Percentiles rank a stretch among this genome's conserved stretches.
Conservation (phyloP, 2,113 vertebrate genomes). For the Acanthochromis polyacanthus region DNA sequence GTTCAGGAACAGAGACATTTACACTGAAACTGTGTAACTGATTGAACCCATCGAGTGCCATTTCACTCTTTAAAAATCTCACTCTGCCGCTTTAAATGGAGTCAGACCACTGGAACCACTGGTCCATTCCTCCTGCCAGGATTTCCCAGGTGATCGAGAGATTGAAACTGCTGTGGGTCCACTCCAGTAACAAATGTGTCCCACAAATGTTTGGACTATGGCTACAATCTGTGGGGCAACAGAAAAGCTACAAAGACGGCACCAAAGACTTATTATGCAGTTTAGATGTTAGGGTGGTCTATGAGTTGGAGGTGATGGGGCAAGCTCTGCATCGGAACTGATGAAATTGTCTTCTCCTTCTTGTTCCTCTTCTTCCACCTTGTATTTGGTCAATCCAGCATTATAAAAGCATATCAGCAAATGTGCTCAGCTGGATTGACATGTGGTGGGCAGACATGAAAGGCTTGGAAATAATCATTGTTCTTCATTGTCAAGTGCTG, state of each 20-base stretch:
- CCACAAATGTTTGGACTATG: slow-evolving; percentile 34
- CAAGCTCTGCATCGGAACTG: background rate
- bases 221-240: slow-evolving; percentile 28
- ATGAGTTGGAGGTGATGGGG: background rate
- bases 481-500: slow-evolving; percentile 67
- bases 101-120: slow-evolving; percentile 9
- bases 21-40: background rate
- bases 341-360: slow-evolving; percentile 8
- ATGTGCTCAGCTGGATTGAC: slow-evolving; percentile 49
- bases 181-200: slow-evolving; percentile 10
- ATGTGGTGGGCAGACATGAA: slow-evolving; percentile 53
- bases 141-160: slow-evolving; percentile 41
- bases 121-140: slow-evolving; percentile 27
- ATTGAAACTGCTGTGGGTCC: slow-evolving; percentile 31
- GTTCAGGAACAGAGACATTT: background rate
- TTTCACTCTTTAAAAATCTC: slow-evolving; percentile 23
- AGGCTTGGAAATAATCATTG: slow-evolving; percentile 62
- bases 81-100: slow-evolving; percentile 35
- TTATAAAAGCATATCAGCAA: slow-evolving; percentile 42
- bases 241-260: slow-evolving; percentile 30
- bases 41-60: background rate
- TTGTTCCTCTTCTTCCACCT: slow-evolving; percentile 11
- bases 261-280: slow-evolving; percentile 12
- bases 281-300: background rate
- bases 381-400: slow-evolving; percentile 46